These are phyloP conservation scores for Chaetophractus vellerosus DNA, from an alignment of 2,797 vertebrate genomes.

Conservation along the genomic window DNA sequence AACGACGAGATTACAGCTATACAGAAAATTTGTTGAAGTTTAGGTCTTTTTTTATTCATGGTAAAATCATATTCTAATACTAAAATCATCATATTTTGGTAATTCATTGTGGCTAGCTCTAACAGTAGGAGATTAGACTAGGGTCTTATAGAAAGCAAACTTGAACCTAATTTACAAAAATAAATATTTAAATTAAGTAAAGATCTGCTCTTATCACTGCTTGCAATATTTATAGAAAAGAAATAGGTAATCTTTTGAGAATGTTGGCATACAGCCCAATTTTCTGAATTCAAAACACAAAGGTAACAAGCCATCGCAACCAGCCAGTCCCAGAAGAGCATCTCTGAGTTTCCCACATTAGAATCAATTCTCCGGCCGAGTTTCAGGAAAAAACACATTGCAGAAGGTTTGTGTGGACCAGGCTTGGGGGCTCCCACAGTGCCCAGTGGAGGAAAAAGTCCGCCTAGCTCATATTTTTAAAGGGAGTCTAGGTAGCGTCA, in stretches of 20 bases:
- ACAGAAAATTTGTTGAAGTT: neutral
- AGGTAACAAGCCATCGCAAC: neutral
- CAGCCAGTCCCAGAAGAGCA: neutral
- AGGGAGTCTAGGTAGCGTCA: too few species aligned
- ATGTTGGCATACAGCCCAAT: neutral
- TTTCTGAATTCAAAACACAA: neutral
- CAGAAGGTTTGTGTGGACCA: neutral
- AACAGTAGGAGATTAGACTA: neutral
- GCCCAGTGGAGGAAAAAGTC: neutral
- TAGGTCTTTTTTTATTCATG: neutral
- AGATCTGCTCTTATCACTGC: neutral
- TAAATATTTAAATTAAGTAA: neutral
- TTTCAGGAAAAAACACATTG: neutral
- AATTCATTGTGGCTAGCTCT: neutral
- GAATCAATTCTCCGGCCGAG: neutral
- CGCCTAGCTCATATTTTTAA: neutral
- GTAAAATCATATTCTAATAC: neutral
- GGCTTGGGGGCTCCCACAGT: neutral
- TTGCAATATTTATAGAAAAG: neutral
- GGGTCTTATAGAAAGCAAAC: neutral
- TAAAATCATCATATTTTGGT: conserved; percentile 4
- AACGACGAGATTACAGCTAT: neutral
- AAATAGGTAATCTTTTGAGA: neutral
- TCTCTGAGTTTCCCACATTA: fast-evolving
- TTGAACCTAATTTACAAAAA: neutral